Evolutionary conservation across 2,888 invertebrate species (phyloP).

Genomic region (Caenorhabditis doughertyi): DNA sequence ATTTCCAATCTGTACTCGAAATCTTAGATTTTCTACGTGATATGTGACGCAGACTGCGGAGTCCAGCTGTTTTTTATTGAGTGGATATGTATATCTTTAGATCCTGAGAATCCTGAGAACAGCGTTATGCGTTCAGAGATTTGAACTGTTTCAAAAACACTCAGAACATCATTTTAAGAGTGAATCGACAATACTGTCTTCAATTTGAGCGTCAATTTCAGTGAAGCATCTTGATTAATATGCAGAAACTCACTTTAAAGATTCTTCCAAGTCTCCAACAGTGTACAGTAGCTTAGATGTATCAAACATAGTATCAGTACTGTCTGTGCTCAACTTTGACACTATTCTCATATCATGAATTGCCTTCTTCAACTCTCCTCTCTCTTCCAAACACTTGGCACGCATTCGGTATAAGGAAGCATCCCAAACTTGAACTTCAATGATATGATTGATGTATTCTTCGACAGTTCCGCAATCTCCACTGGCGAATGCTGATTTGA

Average conservation of each 20-base stretch:
- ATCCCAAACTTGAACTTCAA: constrained; percentile 88
- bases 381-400: constrained; percentile 90
- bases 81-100: too few species aligned
- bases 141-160: too few species aligned
- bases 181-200: too few species aligned
- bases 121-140: too few species aligned
- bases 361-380: constrained; percentile 88
- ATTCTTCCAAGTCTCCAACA: constrained; percentile 93
- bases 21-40: too few species aligned
- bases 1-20: too few species aligned
- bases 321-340: constrained; percentile 93
- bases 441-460: constrained; percentile 85
- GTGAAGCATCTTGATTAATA: too few species aligned
- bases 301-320: constrained; percentile 91
- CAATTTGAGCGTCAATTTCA: too few species aligned
- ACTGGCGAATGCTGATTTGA: constrained; percentile 53
- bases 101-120: too few species aligned
- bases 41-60: too few species aligned
- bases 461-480: constrained; percentile 87
- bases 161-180: too few species aligned
- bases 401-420: constrained; percentile 90
- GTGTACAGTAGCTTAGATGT: constrained; percentile 92
- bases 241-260: constrained; percentile 87
- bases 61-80: too few species aligned
- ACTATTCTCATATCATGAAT: constrained; percentile 84